Evolutionary conservation across 2,888 invertebrate species (phyloP).

Genomic region (Drosophila nr. medialis): DNA sequence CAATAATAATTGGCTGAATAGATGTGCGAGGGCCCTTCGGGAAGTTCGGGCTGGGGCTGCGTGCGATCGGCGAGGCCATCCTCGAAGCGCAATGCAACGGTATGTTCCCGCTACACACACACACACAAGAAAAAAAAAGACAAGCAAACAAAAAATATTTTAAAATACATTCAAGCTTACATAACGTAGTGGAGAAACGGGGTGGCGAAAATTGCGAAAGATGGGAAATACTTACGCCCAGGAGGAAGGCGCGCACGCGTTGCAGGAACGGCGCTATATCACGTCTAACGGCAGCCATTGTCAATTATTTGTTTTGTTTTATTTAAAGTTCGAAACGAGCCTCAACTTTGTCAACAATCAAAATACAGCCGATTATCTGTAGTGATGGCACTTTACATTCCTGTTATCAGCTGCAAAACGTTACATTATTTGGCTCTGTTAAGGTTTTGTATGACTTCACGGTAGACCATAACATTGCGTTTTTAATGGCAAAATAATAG

Average conservation of each 20-base stretch:
- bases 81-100: constrained; percentile 88
- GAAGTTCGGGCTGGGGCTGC: constrained; percentile 92
- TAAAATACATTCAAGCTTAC: constrained; percentile 57
- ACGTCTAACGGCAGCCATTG: constrained; percentile 86
- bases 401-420: background rate
- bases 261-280: constrained; percentile 89
- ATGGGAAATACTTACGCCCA: constrained; percentile 86
- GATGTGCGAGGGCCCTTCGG: constrained; percentile 92
- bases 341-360: constrained; percentile 46
- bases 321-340: constrained; percentile 9
- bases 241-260: constrained; percentile 87
- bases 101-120: constrained; percentile 86
- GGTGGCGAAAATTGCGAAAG: background rate
- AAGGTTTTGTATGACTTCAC: background rate
- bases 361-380: constrained; percentile 30
- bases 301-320: constrained; percentile 16
- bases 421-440: constrained; percentile 1
- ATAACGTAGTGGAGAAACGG: constrained; percentile 54
- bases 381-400: constrained; percentile 25
- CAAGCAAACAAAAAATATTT: constrained; percentile 5
- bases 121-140: constrained; percentile 8
- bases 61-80: constrained; percentile 89
- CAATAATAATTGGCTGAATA: constrained; percentile 94
- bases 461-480: background rate
- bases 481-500: background rate